Evolutionary conservation across 2,113 vertebrate species (phyloP).

Genomic region (Apaloderma vittatum): DNA sequence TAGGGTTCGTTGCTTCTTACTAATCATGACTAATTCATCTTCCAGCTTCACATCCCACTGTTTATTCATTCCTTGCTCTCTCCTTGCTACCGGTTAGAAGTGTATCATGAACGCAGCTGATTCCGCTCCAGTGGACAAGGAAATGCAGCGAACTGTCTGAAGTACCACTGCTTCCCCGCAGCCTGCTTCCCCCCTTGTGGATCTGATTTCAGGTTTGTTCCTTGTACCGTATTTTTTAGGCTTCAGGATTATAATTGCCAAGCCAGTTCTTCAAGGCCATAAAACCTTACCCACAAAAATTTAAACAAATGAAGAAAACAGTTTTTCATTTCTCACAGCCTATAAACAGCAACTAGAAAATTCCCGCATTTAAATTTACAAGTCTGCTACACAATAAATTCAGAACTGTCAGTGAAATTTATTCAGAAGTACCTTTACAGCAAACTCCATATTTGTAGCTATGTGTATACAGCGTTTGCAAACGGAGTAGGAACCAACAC

Average conservation of each 20-base stretch:
- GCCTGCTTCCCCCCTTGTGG: not conserved
- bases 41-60: not conserved
- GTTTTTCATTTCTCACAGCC: not conserved
- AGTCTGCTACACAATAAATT: not conserved
- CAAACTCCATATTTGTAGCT: slow-evolving; percentile 92
- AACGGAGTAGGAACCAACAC: slow-evolving; percentile 95
- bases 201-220: not conserved
- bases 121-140: not conserved
- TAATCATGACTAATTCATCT: not conserved
- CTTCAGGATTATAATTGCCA: not conserved
- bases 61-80: not conserved
- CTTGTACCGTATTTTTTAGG: not conserved
- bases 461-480: slow-evolving; percentile 94
- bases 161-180: not conserved
- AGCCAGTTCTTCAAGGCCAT: not conserved
- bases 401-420: not conserved
- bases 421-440: slow-evolving; percentile 89
- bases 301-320: not conserved
- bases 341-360: not conserved
- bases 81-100: not conserved
- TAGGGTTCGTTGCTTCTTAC: not conserved
- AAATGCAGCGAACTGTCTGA: not conserved
- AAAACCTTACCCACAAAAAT: not conserved
- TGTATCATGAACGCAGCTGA: not conserved
- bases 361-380: not conserved